These are phyloP conservation scores for Babyrousa celebensis DNA, from an alignment of 2,797 vertebrate species.

Conservation along the genomic window DNA sequence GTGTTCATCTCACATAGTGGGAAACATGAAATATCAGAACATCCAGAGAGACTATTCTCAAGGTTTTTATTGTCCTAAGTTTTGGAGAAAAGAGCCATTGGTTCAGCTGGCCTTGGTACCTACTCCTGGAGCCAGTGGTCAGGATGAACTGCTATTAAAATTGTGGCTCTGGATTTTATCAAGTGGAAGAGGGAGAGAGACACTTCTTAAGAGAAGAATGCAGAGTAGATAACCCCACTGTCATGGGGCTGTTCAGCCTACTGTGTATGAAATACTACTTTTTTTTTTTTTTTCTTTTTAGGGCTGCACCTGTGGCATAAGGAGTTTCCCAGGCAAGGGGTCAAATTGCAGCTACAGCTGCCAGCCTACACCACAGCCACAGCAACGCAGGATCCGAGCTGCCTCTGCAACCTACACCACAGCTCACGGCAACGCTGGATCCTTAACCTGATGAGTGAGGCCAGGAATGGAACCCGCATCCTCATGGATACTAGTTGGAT, in stretches of 20 bases:
- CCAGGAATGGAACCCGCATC: no score
- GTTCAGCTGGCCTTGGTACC: background rate
- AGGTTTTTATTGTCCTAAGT: background rate
- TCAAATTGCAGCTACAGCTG: no score
- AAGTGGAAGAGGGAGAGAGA: background rate
- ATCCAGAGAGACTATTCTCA: background rate
- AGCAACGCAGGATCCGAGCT: no score
- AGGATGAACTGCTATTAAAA: background rate
- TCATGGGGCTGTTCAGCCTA: background rate
- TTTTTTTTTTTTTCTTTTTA: background rate
- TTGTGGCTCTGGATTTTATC: background rate
- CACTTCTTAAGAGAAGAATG: background rate
- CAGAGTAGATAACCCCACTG: background rate
- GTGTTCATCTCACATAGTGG: background rate
- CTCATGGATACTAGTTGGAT: no score
- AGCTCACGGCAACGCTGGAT: no score
- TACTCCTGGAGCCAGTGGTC: background rate
- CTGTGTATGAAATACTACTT: background rate
- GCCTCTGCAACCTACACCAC: no score
- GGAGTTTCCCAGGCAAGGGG: no score
- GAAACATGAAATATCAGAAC: background rate
- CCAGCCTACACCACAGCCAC: no score
- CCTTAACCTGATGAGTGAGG: no score
- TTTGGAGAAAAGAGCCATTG: background rate
- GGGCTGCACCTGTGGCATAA: no score